Evolutionary conservation across 2,113 vertebrate species (phyloP), one percentile per base, ranked within the genome.

Genomic region (Archocentrus centrarchus): DNA sequence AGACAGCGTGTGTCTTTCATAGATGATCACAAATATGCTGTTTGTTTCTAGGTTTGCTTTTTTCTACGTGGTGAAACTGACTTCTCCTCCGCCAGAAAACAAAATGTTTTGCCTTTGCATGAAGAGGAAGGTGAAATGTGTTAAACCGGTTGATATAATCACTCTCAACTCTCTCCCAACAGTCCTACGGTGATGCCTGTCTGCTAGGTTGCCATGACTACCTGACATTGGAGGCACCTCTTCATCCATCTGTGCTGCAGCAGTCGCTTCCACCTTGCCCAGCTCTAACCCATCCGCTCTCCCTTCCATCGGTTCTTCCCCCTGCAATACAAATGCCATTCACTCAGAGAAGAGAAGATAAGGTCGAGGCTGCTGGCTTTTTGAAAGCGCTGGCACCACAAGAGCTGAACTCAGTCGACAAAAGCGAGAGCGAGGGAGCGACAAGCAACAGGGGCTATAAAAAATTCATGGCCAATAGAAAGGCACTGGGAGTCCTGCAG

Each of bases 171-270:
- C 53, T 63, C 80, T 79, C 70, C 15, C 80, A 84, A 85, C 81
- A 59, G 58, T 83, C 59, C 59, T 7, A 8, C 7, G 27, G 84
- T 79, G 83, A 77, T 78, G 77, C 76, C 73, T 76, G 59, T 86
- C 88, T 76, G 77, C 87, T 88, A 76, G 84, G 90, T 93, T 89
- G 82, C 92, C 92, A 90, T 91, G 91, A 68, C 88, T 81, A 91
- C 91, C 82, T 90, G 88, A 94, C 90, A 92, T 53, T 30, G 77
- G 87, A 85, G 89, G 70, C 82, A 88, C 84, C 75, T 91, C 86
- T 92, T 84, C 83, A 85, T 92, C 88, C 89, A 89, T 92, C 85
- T 89, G 87, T 77, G 83, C 85, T 59, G 89, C 59, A 84, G 80
- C 91, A 86, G 81, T 88, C 64, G 44, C 86, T 89, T 92, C 84